A percentile compares a stretch with the other conserved stretches of the same genome.
Evolutionary conservation across 53 echinoderm and acorn worm species (phyloP).

Genomic region (Luidia sarsii): DNA sequence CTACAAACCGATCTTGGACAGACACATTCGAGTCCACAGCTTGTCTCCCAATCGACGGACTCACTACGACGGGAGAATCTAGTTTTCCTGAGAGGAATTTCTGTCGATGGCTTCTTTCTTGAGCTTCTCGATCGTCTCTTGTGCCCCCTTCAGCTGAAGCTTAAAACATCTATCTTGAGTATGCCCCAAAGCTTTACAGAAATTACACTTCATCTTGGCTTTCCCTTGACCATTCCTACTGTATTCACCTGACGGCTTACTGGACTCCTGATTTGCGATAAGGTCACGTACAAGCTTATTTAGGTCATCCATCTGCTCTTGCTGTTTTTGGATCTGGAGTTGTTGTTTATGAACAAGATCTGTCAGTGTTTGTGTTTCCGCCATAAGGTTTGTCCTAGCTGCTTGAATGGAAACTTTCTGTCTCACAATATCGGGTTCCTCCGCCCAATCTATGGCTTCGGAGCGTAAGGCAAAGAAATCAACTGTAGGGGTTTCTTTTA

Average conservation of each 20-base stretch:
- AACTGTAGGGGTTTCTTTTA: not conserved
- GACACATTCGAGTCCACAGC: no score
- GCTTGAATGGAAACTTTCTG: no score
- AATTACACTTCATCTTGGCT: slow-evolving; percentile 25
- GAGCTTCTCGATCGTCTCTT: not conserved
- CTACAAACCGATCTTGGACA: no score
- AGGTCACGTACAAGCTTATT: not conserved
- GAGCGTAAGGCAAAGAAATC: not conserved
- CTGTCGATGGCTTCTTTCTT: not conserved
- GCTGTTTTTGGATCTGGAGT: no score
- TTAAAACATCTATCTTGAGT: slow-evolving; percentile 14
- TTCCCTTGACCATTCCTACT: no score
- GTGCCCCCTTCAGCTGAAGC: not conserved
- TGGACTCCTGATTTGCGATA: no score
- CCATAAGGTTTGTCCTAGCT: not conserved
- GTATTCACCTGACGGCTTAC: no score
- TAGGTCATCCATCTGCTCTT: slow-evolving; percentile 20
- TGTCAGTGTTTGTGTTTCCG: not conserved
- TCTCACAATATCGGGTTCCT: no score
- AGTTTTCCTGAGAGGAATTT: not conserved
- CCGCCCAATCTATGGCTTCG: slow-evolving; percentile 22
- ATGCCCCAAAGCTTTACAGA: not conserved
- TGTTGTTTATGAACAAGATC: slow-evolving; percentile 10
- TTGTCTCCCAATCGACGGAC: not conserved
- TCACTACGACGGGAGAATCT: not conserved